Evolutionary conservation across 2,888 invertebrate genomes (phyloP).

Genomic region (Dastarcus helophoroides): DNA sequence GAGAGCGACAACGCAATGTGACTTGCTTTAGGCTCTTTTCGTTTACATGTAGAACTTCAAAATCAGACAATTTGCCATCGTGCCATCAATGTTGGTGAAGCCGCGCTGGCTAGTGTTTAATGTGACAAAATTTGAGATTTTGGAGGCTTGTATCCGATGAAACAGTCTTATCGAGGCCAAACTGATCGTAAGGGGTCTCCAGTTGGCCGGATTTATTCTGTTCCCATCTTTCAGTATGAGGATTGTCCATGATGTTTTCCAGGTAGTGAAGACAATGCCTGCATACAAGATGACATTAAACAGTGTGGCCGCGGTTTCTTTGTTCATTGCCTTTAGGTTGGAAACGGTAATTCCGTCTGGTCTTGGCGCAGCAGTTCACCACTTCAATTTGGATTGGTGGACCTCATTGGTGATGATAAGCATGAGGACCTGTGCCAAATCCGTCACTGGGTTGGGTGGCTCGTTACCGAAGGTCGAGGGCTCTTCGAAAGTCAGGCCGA

Average conservation of each 20-base stretch:
- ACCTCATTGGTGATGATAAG: background rate
- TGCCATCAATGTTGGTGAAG: constrained; percentile 13
- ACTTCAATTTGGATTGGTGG: background rate
- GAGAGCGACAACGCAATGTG: constrained; percentile 10
- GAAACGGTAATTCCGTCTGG: no score
- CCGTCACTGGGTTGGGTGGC: no score
- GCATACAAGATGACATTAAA: no score
- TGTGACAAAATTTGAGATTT: background rate
- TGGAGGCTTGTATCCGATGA: background rate
- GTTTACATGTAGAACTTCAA: constrained; percentile 10
- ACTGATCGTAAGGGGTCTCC: background rate
- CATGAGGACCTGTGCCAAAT: background rate
- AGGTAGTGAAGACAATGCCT: no score
- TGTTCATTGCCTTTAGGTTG: no score
- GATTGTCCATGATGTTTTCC: no score
- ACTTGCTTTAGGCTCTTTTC: constrained; percentile 1
- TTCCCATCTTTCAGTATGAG: background rate
- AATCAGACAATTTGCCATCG: constrained; percentile 12
- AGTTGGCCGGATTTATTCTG: background rate
- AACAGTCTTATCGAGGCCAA: background rate
- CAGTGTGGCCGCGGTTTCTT: background rate
- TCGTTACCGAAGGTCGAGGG: no score
- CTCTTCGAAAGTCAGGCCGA: background rate
- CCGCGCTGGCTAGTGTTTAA: constrained; percentile 12
- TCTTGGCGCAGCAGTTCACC: background rate